Evolutionary conservation across 2,888 invertebrate genomes (phyloP).

Genomic region (Megaustenia siamemsis): DNA sequence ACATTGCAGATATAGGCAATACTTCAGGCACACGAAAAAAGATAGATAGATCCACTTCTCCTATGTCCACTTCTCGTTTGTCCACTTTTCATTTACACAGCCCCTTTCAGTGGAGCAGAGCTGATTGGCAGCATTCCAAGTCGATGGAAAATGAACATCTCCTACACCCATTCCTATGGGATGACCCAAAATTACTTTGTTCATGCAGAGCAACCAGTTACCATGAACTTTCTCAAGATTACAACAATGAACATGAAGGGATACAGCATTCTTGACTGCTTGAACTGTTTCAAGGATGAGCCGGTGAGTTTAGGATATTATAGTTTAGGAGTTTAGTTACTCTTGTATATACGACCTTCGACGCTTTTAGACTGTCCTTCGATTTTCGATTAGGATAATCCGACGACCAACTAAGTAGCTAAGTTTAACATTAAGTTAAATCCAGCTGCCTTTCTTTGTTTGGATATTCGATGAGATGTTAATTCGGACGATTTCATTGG

Average conservation of each 20-base stretch:
- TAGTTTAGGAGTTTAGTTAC: not conserved
- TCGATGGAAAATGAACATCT: conserved; percentile 62
- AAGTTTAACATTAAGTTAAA: too few relatives aligned
- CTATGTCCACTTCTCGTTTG: too few relatives aligned
- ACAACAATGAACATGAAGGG: not conserved
- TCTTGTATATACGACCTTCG: too few relatives aligned
- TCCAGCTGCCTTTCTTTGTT: too few relatives aligned
- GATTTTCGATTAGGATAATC: too few relatives aligned
- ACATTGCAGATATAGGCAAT: too few relatives aligned
- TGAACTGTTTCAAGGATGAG: not conserved
- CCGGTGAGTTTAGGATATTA: conserved; percentile 17
- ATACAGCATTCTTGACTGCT: not conserved
- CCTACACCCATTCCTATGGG: conserved; percentile 95
- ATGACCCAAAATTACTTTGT: conserved; percentile 92
- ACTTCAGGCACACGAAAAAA: too few relatives aligned
- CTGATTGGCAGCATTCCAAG: conserved; percentile 59
- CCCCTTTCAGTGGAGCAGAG: conserved; percentile 41
- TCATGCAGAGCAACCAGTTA: conserved; percentile 76
- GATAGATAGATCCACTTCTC: too few relatives aligned
- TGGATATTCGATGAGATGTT: too few relatives aligned
- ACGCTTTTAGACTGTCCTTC: too few relatives aligned
- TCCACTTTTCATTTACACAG: conserved; percentile 20
- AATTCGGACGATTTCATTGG: too few relatives aligned
- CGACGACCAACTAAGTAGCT: too few relatives aligned
- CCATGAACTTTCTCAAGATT: conserved; percentile 78